These are phyloP conservation scores for Cladopsammia gracilis DNA, from an alignment of 64 coral and sea anemone genomes.

Conservation along the genomic window DNA sequence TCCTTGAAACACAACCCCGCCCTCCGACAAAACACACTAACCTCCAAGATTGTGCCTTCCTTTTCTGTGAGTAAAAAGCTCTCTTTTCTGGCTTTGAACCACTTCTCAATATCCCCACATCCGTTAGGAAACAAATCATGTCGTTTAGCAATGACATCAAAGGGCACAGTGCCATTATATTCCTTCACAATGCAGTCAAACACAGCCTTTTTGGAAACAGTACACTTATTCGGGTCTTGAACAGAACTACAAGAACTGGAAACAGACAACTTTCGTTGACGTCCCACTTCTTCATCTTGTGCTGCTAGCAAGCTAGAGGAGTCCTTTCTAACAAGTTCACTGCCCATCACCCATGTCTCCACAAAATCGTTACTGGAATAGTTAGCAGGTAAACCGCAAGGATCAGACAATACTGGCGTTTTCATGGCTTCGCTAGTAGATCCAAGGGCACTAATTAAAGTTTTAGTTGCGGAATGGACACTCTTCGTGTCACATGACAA, in stretches of 20 bases:
- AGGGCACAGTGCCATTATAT: conserved; percentile 40
- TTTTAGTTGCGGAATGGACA: no score
- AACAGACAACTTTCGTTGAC: neutral
- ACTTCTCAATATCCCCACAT: conserved; percentile 47
- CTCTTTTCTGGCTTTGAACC: conserved; percentile 50
- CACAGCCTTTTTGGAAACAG: conserved; percentile 58
- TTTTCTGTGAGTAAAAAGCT: conserved; percentile 68
- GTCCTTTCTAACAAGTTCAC: neutral
- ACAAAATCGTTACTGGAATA: no score
- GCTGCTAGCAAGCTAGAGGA: neutral
- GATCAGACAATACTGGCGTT: no score
- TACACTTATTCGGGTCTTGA: neutral
- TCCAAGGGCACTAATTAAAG: no score
- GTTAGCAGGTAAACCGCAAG: no score
- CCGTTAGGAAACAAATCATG: conserved; percentile 61
- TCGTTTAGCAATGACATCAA: conserved; percentile 57
- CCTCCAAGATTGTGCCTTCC: neutral
- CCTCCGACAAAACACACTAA: neutral
- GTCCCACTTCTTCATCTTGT: neutral
- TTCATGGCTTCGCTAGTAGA: no score
- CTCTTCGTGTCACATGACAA: no score
- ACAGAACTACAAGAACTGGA: conserved; percentile 11
- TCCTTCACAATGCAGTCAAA: conserved; percentile 71
- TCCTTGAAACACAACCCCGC: neutral
- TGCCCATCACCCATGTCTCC: neutral